Evolutionary conservation across 2,113 vertebrate genomes (phyloP).

Genomic region (Cardinalis cardinalis): DNA sequence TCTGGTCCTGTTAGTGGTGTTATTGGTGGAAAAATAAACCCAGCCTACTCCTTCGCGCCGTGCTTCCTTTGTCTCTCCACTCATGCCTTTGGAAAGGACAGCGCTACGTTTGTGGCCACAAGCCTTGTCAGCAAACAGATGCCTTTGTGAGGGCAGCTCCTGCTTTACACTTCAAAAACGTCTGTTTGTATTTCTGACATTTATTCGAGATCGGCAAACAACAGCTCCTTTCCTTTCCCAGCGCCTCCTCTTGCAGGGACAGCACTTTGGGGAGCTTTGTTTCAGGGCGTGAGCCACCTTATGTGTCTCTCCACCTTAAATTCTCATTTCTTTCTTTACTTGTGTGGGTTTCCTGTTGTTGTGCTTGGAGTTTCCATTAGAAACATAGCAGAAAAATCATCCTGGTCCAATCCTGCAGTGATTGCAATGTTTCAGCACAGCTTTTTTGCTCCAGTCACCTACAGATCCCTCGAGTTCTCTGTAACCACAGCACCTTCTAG

Average conservation of each 20-base stretch:
- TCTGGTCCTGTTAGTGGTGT: background rate
- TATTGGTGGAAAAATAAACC: background rate
- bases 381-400: background rate
- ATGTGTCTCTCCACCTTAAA: background rate
- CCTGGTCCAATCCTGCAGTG: background rate
- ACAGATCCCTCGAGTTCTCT: background rate
- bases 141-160: slow-evolving; percentile 5
- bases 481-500: background rate
- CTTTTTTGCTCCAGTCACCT: background rate
- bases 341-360: background rate
- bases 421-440: background rate
- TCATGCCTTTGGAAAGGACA: background rate
- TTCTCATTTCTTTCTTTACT: background rate
- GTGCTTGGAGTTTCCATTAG: background rate
- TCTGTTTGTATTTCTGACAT: slow-evolving; percentile 10
- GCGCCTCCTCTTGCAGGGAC: background rate
- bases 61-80: background rate
- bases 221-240: background rate
- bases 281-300: background rate
- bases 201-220: background rate
- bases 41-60: background rate
- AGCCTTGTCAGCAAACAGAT: slow-evolving; percentile 42
- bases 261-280: background rate
- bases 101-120: background rate
- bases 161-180: background rate